Evolutionary conservation across 2,797 vertebrate species (phyloP).

Genomic region (Bovichtus variegatus): DNA sequence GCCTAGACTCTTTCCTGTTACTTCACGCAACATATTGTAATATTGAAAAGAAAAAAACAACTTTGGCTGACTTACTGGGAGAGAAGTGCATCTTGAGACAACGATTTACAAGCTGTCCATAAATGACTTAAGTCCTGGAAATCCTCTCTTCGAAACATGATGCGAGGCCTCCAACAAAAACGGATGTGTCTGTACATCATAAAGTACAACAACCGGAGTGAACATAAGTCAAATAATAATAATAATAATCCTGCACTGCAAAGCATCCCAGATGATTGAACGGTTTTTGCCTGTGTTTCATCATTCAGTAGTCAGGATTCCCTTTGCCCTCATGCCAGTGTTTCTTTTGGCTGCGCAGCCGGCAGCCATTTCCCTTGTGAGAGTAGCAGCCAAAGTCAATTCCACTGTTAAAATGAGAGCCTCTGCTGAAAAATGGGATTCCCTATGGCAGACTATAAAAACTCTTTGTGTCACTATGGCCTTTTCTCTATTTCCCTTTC

Average conservation of each 20-base stretch:
- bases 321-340: constrained; percentile 73
- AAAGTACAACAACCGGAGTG: neutral
- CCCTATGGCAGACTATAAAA: constrained; percentile 56
- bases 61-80: constrained; percentile 2
- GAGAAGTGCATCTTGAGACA: constrained; percentile 4
- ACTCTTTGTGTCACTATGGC: constrained; percentile 32
- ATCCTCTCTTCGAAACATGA: constrained; percentile 17
- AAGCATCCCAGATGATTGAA: constrained; percentile 47
- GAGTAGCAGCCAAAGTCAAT: constrained; percentile 85
- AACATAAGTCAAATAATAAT: constrained; percentile 40
- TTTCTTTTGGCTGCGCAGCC: constrained; percentile 79
- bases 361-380: constrained; percentile 74
- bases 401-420: constrained; percentile 62
- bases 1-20: neutral
- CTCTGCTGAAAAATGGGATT: constrained; percentile 72
- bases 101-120: constrained; percentile 21
- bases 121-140: constrained; percentile 10
- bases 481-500: constrained; percentile 31
- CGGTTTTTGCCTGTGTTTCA: constrained; percentile 71
- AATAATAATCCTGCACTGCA: constrained; percentile 16
- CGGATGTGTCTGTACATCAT: neutral
- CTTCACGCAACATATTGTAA: neutral
- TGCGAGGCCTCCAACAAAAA: constrained; percentile 12
- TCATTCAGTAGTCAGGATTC: constrained; percentile 75
- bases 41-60: neutral